phyloP scores from a whole-genome alignment of 2,113 vertebrate genomes.

The Laterallus jamaicensis region DNA sequence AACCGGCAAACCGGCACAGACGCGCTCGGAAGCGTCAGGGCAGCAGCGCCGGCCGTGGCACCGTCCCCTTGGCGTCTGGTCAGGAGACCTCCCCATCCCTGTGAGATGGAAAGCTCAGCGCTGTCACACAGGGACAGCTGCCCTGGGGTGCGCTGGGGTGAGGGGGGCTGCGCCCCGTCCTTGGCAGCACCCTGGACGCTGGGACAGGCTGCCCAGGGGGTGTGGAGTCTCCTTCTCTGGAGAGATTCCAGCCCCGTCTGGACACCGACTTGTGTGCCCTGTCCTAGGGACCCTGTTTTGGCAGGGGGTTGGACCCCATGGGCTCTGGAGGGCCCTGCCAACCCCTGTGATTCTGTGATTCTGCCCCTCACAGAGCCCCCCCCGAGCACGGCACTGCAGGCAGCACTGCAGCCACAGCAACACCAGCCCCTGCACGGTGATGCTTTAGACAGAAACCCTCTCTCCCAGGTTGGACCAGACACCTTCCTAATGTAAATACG shows the following conservation, averaged over 20 bases:
- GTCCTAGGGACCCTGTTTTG: too few species aligned
- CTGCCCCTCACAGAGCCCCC: neutral
- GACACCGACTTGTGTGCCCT: too few species aligned
- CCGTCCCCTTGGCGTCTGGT: rapidly evolving
- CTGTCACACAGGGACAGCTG: rapidly evolving
- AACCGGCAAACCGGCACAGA: rapidly evolving
- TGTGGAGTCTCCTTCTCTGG: too few species aligned
- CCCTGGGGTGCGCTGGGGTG: rapidly evolving
- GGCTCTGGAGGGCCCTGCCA: too few species aligned
- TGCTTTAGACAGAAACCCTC: rapidly evolving
- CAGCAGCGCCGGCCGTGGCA: rapidly evolving
- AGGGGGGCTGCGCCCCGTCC: neutral
- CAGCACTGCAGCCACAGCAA: neutral
- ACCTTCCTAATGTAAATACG: rapidly evolving
- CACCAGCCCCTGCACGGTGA: rapidly evolving
- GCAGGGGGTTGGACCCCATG: too few species aligned
- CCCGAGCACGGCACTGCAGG: rapidly evolving
- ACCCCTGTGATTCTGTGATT: too few species aligned
- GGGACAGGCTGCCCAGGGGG: too few species aligned
- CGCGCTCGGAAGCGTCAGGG: rapidly evolving
- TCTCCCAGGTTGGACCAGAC: rapidly evolving
- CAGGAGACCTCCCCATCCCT: neutral
- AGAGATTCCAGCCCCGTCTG: too few species aligned
- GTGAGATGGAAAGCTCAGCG: rapidly evolving
- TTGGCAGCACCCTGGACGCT: neutral